Evolutionary conservation across 1,140 invertebrate genomes (phyloP).

Genomic region (Neodiprion lecontei): DNA sequence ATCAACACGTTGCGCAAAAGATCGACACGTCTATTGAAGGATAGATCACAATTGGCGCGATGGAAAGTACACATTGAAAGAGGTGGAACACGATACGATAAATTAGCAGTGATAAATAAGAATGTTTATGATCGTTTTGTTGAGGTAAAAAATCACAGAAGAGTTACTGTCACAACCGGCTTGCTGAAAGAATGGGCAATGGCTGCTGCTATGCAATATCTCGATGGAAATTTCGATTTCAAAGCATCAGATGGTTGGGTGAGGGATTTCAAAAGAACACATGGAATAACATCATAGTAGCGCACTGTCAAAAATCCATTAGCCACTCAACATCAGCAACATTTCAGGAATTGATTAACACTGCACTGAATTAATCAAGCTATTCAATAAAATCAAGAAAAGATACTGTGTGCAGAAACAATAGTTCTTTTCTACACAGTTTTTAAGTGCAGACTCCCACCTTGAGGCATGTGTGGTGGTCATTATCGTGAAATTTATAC

Average conservation of each 20-base stretch:
- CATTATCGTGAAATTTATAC: too few species aligned
- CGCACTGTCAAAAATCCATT: too few species aligned
- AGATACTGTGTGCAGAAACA: too few species aligned
- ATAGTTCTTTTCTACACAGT: too few species aligned
- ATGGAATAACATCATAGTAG: slow-evolving; percentile 20
- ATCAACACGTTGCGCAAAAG: background rate
- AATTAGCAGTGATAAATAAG: background rate
- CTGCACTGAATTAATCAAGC: too few species aligned
- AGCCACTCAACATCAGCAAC: too few species aligned
- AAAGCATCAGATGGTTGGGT: slow-evolving; percentile 29
- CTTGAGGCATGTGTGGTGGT: too few species aligned
- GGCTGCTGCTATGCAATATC: background rate
- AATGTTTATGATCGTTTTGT: background rate
- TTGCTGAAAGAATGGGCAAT: background rate
- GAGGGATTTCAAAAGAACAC: slow-evolving; percentile 28
- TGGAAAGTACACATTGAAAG: background rate
- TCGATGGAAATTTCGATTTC: slow-evolving; percentile 26
- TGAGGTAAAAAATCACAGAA: background rate
- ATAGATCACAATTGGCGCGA: background rate
- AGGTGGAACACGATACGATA: background rate
- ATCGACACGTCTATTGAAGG: background rate
- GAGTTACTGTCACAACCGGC: background rate
- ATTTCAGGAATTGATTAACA: too few species aligned
- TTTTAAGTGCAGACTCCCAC: too few species aligned
- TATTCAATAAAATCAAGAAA: too few species aligned